Evolutionary conservation across 2,113 vertebrate species (phyloP).

Genomic region (Calyptomena viridis): DNA sequence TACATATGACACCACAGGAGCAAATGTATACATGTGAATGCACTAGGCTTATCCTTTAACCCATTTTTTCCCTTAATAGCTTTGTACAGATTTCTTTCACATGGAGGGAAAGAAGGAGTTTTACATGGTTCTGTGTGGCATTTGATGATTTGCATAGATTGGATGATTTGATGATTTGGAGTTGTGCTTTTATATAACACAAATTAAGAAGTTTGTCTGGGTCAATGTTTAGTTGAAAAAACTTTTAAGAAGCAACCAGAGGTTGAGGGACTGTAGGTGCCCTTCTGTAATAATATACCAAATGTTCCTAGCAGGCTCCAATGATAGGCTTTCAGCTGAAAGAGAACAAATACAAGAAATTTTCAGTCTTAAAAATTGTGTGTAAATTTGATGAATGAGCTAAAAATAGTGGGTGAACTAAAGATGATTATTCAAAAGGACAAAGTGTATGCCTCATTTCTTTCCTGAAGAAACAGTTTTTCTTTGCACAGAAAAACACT

Average conservation of each 20-base stretch:
- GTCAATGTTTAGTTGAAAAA: background rate
- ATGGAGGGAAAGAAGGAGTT: background rate
- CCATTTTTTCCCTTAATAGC: background rate
- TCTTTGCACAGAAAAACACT: background rate
- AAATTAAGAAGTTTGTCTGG: background rate
- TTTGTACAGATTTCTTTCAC: background rate
- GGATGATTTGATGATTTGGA: no score
- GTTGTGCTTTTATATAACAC: background rate
- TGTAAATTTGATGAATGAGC: background rate
- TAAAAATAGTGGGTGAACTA: background rate
- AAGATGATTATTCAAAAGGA: background rate
- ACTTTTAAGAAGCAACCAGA: background rate
- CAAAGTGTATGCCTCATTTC: background rate
- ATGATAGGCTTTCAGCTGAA: background rate
- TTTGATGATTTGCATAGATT: background rate
- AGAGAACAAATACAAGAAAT: background rate
- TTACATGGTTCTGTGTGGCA: rapidly evolving
- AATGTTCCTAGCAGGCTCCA: background rate
- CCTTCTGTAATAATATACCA: background rate
- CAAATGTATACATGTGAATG: background rate
- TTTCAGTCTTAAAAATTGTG: background rate
- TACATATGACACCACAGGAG: background rate
- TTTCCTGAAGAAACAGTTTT: no score
- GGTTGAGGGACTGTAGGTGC: background rate
- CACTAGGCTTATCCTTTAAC: background rate